Conservation (phyloP, 1,140 invertebrate genomes). For the Gonatopus flavifemur region DNA sequence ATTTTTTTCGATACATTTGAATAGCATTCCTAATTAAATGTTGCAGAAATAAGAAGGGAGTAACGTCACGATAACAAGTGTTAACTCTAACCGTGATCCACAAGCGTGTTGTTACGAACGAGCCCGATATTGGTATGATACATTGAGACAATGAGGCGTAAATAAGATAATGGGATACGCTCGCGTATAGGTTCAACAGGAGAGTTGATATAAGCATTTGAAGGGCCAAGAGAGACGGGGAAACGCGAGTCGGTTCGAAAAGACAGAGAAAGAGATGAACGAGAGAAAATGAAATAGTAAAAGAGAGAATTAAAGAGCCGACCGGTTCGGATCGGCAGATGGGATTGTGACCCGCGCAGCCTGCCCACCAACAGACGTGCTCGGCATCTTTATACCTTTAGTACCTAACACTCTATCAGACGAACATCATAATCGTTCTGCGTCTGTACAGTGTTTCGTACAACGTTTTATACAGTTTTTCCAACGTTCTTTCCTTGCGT, state of each 20-base stretch:
- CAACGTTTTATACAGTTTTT: too few relatives aligned
- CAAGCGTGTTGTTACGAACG: slow-evolving; percentile 33
- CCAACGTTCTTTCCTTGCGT: too few relatives aligned
- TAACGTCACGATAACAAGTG: too few relatives aligned
- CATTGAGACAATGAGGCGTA: slow-evolving; percentile 57
- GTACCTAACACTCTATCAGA: slow-evolving; percentile 10
- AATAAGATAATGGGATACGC: slow-evolving; percentile 56
- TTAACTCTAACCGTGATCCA: slow-evolving; percentile 15
- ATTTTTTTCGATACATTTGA: too few relatives aligned
- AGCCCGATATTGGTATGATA: slow-evolving; percentile 51
- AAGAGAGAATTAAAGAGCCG: slow-evolving; percentile 21
- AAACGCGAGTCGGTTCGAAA: slow-evolving; percentile 14
- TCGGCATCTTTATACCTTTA: slow-evolving; percentile 40
- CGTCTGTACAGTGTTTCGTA: too few relatives aligned
- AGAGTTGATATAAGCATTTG: slow-evolving; percentile 37
- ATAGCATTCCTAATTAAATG: too few relatives aligned
- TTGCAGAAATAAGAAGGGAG: too few relatives aligned
- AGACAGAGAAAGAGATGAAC: not conserved
- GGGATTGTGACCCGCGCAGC: slow-evolving; percentile 51
- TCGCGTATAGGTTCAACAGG: slow-evolving; percentile 39
- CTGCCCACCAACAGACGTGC: slow-evolving; percentile 45
- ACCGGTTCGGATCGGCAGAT: slow-evolving; percentile 49
- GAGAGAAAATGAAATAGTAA: slow-evolving; percentile 14
- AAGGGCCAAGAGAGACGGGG: slow-evolving; percentile 35
- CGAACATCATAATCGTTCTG: too few relatives aligned